A percentile compares a stretch with the other conserved stretches of the same genome.
These are phyloP conservation scores for Andrena fulva DNA, from an alignment of 2,888 invertebrate species.

Conservation along the genomic window DNA sequence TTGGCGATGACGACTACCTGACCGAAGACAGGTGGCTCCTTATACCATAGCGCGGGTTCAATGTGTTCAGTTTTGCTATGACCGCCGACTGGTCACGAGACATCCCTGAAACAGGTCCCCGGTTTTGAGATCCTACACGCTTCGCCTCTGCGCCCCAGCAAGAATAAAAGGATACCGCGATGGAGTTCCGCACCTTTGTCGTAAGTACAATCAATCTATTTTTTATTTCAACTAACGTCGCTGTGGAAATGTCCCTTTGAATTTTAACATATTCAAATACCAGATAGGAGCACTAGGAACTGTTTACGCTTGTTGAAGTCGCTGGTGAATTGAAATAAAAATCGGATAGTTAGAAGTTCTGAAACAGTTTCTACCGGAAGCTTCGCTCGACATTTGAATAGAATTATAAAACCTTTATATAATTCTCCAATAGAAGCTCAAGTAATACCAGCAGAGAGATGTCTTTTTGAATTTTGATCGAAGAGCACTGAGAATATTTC, in stretches of 20 bases:
- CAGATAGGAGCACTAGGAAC: too few species aligned
- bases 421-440: too few species aligned
- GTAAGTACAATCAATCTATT: conserved; percentile 70
- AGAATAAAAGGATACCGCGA: conserved; percentile 45
- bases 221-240: conserved; percentile 1
- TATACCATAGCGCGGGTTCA: conserved; percentile 71
- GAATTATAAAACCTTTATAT: too few species aligned
- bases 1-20: conserved; percentile 48
- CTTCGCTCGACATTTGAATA: too few species aligned
- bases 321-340: too few species aligned
- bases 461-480: not conserved
- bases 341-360: too few species aligned
- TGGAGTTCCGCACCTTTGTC: conserved; percentile 79
- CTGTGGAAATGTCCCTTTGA: not conserved
- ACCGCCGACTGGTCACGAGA: conserved; percentile 77
- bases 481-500: not conserved
- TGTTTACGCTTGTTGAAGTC: too few species aligned
- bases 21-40: conserved; percentile 65
- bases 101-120: conserved; percentile 34
- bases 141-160: conserved; percentile 21
- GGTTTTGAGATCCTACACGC: conserved; percentile 31
- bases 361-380: too few species aligned
- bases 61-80: conserved; percentile 82
- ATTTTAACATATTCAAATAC: too few species aligned
- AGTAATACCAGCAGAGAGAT: too few species aligned